Evolutionary conservation across 2,113 vertebrate species (phyloP).

Genomic region (Panthera tigris): DNA sequence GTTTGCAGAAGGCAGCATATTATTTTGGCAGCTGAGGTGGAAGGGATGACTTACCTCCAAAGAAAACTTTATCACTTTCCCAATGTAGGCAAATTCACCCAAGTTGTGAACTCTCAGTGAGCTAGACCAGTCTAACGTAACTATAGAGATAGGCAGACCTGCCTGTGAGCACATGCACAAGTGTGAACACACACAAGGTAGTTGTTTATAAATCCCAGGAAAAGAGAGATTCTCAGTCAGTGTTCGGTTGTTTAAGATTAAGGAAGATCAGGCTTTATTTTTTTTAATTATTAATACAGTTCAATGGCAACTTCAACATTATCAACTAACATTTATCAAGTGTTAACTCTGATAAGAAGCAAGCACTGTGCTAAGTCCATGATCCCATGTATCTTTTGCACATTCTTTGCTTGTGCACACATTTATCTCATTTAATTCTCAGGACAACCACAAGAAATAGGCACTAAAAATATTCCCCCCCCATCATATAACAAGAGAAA

Average conservation of each 20-base stretch:
- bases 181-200: fast-evolving
- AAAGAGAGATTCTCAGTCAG: neutral
- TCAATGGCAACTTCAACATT: neutral
- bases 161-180: fast-evolving
- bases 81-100: neutral
- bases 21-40: neutral
- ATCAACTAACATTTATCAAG: neutral
- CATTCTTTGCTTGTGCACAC: neutral
- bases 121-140: neutral
- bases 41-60: neutral
- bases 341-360: neutral
- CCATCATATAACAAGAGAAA: neutral
- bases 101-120: neutral
- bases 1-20: neutral
- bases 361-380: neutral
- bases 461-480: neutral
- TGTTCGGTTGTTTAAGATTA: neutral
- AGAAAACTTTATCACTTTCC: neutral
- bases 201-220: neutral
- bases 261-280: neutral
- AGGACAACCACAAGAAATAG: neutral
- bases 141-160: neutral
- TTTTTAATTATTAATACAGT: neutral
- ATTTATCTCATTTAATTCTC: constrained; percentile 36
- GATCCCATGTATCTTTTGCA: neutral